Evolutionary conservation across 1,140 invertebrate species (phyloP).

Genomic region (Mizuhopecten yessoensis): DNA sequence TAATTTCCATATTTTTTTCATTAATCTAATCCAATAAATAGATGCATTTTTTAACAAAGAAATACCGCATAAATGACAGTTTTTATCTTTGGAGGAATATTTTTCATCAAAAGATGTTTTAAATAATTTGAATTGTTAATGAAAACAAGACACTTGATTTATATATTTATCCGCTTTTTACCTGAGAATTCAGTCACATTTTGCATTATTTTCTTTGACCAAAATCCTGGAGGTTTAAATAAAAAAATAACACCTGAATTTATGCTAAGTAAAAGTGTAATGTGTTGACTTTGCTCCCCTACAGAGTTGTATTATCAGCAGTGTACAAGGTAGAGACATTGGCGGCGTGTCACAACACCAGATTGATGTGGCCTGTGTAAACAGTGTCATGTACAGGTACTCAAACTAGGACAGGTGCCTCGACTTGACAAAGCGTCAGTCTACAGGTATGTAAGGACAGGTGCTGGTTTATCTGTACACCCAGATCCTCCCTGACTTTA

Average conservation of each 20-base stretch:
- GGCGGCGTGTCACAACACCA: not conserved
- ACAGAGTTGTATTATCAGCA: not conserved
- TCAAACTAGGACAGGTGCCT: not conserved
- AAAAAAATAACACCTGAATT: not conserved
- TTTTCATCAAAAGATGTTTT: too few species aligned
- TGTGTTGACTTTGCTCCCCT: not conserved
- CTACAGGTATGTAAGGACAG: not conserved
- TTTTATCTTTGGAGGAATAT: too few species aligned
- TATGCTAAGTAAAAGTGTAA: not conserved
- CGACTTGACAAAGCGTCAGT: not conserved
- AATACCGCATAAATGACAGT: too few species aligned
- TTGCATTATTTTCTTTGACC: too few species aligned
- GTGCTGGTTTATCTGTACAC: not conserved
- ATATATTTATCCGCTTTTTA: too few species aligned
- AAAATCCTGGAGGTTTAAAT: too few species aligned
- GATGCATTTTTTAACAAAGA: too few species aligned
- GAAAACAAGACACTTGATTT: too few species aligned
- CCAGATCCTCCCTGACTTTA: too few species aligned
- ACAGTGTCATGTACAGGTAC: not conserved
- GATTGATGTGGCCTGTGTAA: not conserved
- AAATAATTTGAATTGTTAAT: too few species aligned
- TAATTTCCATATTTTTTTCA: too few species aligned
- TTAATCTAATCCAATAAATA: too few species aligned
- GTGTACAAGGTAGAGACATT: not conserved
- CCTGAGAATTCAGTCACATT: not conserved